A percentile compares a stretch with the other conserved stretches of the same genome.
Conservation (phyloP, 1,140 invertebrate species). For the Pogonognathellus flavescens region DNA sequence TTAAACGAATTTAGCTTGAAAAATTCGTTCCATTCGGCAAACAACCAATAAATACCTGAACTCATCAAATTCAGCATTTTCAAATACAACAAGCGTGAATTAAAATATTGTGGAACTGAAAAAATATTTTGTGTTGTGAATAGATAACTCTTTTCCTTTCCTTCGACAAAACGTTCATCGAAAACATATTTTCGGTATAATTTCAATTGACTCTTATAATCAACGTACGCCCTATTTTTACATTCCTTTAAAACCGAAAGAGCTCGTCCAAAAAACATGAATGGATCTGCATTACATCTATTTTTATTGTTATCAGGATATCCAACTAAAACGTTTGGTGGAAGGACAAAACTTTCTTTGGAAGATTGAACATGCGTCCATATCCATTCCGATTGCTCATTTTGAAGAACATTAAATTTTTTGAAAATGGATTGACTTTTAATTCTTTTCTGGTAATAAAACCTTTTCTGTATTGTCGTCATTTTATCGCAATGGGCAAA, state of each 20-base stretch:
- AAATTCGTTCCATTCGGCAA: neutral
- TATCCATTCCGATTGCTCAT: no score
- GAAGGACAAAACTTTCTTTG: neutral
- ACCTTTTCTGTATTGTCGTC: no score
- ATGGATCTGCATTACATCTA: neutral
- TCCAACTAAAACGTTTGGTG: neutral
- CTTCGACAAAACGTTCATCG: neutral
- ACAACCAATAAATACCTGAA: neutral
- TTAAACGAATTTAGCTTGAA: no score
- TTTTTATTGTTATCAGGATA: neutral
- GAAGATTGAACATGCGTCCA: neutral
- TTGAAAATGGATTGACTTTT: no score
- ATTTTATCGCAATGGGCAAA: no score
- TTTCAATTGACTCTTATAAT: neutral
- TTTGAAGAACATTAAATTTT: no score
- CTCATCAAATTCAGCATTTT: neutral
- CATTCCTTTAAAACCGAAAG: neutral
- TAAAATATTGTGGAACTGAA: neutral
- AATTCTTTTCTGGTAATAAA: no score
- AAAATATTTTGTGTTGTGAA: neutral
- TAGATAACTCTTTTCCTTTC: neutral
- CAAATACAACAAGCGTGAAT: neutral
- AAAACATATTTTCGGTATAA: neutral
- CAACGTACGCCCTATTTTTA: neutral
- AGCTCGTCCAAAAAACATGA: neutral